Conservation (phyloP, 2,888 invertebrate species). For the Labia minor region DNA sequence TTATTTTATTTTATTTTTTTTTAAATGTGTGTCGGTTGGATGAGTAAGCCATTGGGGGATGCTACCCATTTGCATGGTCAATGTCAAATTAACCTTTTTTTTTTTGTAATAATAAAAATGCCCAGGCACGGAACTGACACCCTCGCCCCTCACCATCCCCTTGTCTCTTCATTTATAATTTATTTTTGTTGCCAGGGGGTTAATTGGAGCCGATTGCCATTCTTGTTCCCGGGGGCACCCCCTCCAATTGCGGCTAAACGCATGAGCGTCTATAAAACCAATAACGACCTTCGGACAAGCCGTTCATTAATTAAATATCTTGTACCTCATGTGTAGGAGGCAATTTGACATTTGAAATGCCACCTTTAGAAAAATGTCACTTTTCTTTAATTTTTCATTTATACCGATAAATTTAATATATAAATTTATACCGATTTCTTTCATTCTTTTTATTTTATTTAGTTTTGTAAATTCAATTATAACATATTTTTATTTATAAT, state of each 20-base stretch:
- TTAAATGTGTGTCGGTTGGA: no score
- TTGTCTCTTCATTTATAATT: not conserved
- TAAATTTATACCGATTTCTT: no score
- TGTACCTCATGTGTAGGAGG: not conserved
- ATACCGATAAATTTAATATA: no score
- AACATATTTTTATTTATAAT: no score
- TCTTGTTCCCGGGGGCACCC: not conserved
- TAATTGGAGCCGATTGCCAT: not conserved
- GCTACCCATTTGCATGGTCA: not conserved
- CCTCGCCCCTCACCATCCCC: not conserved
- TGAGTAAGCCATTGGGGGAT: no score
- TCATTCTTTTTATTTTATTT: no score
- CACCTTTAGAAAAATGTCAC: constrained; percentile 23
- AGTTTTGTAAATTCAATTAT: no score
- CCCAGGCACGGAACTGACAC: no score
- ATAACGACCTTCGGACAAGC: constrained; percentile 8
- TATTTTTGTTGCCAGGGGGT: not conserved
- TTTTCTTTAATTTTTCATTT: no score
- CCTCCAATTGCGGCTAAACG: not conserved
- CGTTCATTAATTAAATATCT: constrained; percentile 7
- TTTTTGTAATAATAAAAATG: not conserved
- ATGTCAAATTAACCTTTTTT: constrained; percentile 2
- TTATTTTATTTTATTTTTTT: no score
- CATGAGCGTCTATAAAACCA: not conserved
- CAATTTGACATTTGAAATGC: not conserved